Evolutionary conservation across 2,797 vertebrate species (phyloP), one percentile per base, ranked within the genome.

Genomic region (Holocentrus rufus): DNA sequence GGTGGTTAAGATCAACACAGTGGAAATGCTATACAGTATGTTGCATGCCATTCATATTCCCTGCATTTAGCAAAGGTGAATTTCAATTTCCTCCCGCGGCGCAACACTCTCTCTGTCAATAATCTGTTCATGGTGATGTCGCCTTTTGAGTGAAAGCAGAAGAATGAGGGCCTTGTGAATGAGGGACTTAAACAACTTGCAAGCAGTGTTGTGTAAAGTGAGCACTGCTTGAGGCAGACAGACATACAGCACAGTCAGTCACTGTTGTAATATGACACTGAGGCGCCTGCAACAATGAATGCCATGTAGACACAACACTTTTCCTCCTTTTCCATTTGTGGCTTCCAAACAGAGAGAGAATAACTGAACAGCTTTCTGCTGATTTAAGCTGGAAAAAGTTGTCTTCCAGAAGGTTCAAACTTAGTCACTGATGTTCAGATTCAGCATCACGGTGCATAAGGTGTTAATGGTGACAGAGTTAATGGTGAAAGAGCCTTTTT

Each of bases 241-340:
- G 6, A 0, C 42, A 31, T 31, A 31, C 30, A 31, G 9, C 20
- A 50, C 4, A 47, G 44, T 47, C 44, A 18, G 17, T 18, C 44
- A 18, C 69, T 65, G 31, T 34, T 70, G 67, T 22, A 61, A 76
- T 56, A 50, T 42, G 53, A 85, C 42, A 11, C n/a, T 2, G 2
- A 27, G 55, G 44, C 34, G 25, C 47, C 44, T 15, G 20, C 11
- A 54, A 13, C 15, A 61, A 15, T 1, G 20, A 49, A n/a, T 42
- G 22, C 47, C 54, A 68, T 44, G 11, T n/a, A 50, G 17, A n/a
- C n/a, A 50, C 42, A 44, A 44, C 42, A 5, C 13, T 44, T 15
- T 44, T 44, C 36, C 9, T 39, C 9, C n/a, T 15, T 31, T 1
- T 47, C 39, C 44, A 11, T 42, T 1, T 25, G 10, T 46, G 56